phyloP scores from a whole-genome alignment of 1,140 invertebrate genomes.

The Drosophila aff. region DNA sequence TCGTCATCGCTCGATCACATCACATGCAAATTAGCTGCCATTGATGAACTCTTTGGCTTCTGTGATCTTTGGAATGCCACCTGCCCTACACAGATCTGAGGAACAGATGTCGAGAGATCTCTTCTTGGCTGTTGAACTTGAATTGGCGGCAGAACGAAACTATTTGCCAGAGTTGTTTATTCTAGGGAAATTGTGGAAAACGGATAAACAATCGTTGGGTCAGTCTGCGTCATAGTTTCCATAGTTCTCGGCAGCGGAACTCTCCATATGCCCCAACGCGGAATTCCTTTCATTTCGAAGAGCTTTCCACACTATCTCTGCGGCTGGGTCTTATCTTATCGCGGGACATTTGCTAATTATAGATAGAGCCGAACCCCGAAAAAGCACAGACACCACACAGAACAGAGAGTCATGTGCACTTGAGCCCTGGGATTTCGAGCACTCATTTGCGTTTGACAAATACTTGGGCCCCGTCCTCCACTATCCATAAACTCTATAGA shows the following conservation, averaged over 20 bases:
- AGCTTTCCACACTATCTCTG: constrained; percentile 48
- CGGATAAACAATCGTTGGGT: constrained; percentile 34
- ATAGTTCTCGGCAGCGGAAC: background rate
- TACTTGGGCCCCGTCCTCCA: background rate
- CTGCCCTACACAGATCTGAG: constrained; percentile 7
- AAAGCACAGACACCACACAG: constrained; percentile 1
- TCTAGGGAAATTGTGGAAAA: background rate
- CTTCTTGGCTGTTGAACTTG: constrained; percentile 29
- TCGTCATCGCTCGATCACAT: constrained; percentile 13
- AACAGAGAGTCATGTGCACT: constrained; percentile 41
- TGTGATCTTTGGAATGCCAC: constrained; percentile 38
- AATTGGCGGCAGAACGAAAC: constrained; percentile 14
- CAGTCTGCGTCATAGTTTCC: constrained; percentile 29
- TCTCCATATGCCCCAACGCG: constrained; percentile 23
- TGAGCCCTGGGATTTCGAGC: constrained; percentile 31
- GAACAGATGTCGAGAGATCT: constrained; percentile 40
- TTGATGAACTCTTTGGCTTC: constrained; percentile 57
- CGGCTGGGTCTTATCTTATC: constrained; percentile 60
- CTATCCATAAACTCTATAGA: constrained; percentile 8
- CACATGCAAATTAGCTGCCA: constrained; percentile 53
- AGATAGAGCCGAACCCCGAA: constrained; percentile 56
- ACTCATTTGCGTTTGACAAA: constrained; percentile 33
- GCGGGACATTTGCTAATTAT: constrained; percentile 73
- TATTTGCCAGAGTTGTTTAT: constrained; percentile 48
- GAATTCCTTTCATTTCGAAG: constrained; percentile 42